phyloP scores from a whole-genome alignment of 2,888 invertebrate genomes.

The Dryocosmus kuriphilus region DNA sequence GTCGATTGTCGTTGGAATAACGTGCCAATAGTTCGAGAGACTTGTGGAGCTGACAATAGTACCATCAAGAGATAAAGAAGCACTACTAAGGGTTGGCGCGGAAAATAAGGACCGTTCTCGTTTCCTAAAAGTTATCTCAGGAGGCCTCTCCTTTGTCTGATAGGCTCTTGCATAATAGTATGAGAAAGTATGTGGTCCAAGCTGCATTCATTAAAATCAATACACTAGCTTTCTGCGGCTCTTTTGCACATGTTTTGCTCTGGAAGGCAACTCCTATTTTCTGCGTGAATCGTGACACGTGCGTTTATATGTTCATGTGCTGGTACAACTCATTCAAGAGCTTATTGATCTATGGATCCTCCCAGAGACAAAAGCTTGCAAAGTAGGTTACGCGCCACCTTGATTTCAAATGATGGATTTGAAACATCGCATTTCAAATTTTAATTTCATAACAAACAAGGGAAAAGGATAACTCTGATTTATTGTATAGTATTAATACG shows the following conservation, averaged over 20 bases:
- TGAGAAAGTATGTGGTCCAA: constrained; percentile 26
- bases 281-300: constrained; percentile 21
- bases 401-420: neutral
- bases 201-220: constrained; percentile 70
- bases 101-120: constrained; percentile 17
- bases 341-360: constrained; percentile 38
- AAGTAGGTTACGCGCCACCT: constrained; percentile 20
- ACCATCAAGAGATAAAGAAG: constrained; percentile 4
- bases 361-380: constrained; percentile 15
- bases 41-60: constrained; percentile 16
- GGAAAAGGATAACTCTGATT: neutral
- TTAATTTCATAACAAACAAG: neutral
- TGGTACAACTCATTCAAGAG: constrained; percentile 6
- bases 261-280: constrained; percentile 11
- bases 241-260: constrained; percentile 29
- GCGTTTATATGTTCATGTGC: constrained; percentile 3
- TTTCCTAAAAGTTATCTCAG: neutral
- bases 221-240: constrained; percentile 52
- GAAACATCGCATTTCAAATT: neutral
- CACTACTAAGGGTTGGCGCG: constrained; percentile 9
- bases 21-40: constrained; percentile 27
- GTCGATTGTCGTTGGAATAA: constrained; percentile 19
- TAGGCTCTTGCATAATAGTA: constrained; percentile 5
- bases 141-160: neutral
- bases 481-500: too few species aligned